Base-by-base conservation (phyloP, 2,113 vertebrate genomes). In the Lynx canadensis region DNA sequence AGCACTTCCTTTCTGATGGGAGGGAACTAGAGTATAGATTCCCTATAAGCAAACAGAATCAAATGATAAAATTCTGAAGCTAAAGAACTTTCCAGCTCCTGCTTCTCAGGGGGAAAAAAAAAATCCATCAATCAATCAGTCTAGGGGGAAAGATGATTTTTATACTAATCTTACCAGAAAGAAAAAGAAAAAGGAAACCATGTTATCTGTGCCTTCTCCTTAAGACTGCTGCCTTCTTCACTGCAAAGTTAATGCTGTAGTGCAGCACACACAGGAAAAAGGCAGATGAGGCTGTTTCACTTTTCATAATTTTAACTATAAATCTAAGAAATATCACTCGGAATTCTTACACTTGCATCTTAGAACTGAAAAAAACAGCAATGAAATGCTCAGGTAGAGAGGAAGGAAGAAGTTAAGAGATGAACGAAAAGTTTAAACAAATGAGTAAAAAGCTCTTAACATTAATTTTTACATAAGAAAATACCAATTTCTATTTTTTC, bases 401-500 rank as follows among this genome's bases (percentile, higher is more conserved):
- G 83, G 55, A 93, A 83, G 81, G 15, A 76, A 83, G n/a, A 65
- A 91, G 25, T 57, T 36, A 93, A 90, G 52, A 50, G 52, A 1
- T 50, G 16, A 80, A 81, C 11, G 16, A 65, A 84, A 94, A 89
- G 31, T 86, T 76, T 81, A 97, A 93, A 89, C 50, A 93, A 71
- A 31, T 92, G 7, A 83, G 23, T 83, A 91, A 50, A 92, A 84
- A 89, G 33, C 14, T 86, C 27, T 78, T 92, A 93, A 27, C 23
- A 82, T 48, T 74, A 63, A 87, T 84, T 92, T 95, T 96, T 95
- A 92, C 18, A 7, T 89, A 87, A 91, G 45, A 97, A 97, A 93
- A 97, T 21, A 90, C 15, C 91, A 19, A 84, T 81, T 55, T 95
- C 36, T 90, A 38, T 55, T 76, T 96, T 94, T 93, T 85, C 52